Evolutionary conservation across 2,888 invertebrate genomes (phyloP), one percentile per base, ranked within the genome.

Genomic region (Tetragonula carbonaria): DNA sequence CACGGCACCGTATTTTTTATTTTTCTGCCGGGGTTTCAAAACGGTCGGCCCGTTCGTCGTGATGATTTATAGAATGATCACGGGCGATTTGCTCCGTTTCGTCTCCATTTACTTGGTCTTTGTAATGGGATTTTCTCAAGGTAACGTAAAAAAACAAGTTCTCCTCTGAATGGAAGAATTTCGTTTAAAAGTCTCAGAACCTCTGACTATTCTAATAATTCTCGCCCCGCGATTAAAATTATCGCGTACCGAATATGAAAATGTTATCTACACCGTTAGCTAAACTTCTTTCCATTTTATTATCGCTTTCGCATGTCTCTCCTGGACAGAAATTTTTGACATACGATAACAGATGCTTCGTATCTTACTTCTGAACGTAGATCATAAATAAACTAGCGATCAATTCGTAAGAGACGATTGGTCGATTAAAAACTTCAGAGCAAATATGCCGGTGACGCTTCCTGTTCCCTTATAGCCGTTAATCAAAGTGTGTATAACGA

Each of bases 11-110:
- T 99, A 99, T 95, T 99, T 99, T 94, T 95, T 99, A 75, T 99
- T 99, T 95, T 99, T 99, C 95, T 99, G 99, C 95, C 98, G 99
- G 92, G 99, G 99, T 21, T 98, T 99, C 95, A 98, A 99, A 95
- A 98, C 99, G 0, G 99, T 99, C 1, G 99, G 99, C 5, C 99
- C 99, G 0, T 99, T 99, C 96, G 99, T 99, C n/a, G 98, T 99
- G 89, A 99, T 99, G 99, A 99, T 99, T 90, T 99, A 99, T 95
- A 96, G 99, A 87, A 99, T 99, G 98, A 98, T 99, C 72, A 97
- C 98, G 96, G 99, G 99, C 78, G 99, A 99, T 95, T 95, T 99
- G 53, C 95, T 99, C 50, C 96, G 99, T 87, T 99, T 99, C 95
- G 98, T 99, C 85, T 97, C 98, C 71, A 99, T 99, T 93, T 99